phyloP scores from a whole-genome alignment of 2,888 invertebrate genomes.

The Hofmannophila pseudospretella region DNA sequence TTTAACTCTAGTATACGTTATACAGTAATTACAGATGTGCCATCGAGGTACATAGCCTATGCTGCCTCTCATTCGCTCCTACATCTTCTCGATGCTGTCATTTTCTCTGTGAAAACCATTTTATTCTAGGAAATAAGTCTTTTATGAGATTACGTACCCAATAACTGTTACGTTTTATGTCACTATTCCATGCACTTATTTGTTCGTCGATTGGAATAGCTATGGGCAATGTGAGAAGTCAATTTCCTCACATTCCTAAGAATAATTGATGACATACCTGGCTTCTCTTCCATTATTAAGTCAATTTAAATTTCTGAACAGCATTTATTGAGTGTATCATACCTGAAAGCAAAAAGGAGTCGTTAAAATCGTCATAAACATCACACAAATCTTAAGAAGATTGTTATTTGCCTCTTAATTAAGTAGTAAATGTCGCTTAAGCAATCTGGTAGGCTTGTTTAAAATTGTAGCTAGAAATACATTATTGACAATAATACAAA shows the following conservation, averaged over 20 bases:
- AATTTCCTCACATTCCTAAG: too few species aligned
- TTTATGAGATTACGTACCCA: too few species aligned
- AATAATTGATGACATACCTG: too few species aligned
- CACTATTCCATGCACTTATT: too few species aligned
- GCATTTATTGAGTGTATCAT: not conserved
- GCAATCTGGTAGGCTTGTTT: constrained; percentile 1
- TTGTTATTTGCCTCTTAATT: constrained; percentile 27
- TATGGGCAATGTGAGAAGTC: too few species aligned
- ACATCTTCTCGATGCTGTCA: constrained; percentile 53
- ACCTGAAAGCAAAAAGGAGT: constrained; percentile 3
- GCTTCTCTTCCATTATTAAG: not conserved
- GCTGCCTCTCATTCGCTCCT: constrained; percentile 40
- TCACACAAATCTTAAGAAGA: constrained; percentile 20
- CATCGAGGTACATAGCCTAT: constrained; percentile 63
- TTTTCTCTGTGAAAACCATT: constrained; percentile 53
- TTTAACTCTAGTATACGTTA: constrained; percentile 57
- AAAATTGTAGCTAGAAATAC: too few species aligned
- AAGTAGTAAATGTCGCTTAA: constrained; percentile 27
- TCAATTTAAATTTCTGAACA: not conserved
- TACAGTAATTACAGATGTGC: constrained; percentile 70
- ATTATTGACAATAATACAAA: too few species aligned
- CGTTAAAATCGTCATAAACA: constrained; percentile 21
- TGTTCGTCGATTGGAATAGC: too few species aligned
- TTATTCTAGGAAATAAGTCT: constrained; percentile 52
- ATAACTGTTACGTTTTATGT: too few species aligned